Evolutionary conservation across 1,140 invertebrate species (phyloP), one percentile per base, ranked within the genome.

Genomic region (Conus ventricosus): DNA sequence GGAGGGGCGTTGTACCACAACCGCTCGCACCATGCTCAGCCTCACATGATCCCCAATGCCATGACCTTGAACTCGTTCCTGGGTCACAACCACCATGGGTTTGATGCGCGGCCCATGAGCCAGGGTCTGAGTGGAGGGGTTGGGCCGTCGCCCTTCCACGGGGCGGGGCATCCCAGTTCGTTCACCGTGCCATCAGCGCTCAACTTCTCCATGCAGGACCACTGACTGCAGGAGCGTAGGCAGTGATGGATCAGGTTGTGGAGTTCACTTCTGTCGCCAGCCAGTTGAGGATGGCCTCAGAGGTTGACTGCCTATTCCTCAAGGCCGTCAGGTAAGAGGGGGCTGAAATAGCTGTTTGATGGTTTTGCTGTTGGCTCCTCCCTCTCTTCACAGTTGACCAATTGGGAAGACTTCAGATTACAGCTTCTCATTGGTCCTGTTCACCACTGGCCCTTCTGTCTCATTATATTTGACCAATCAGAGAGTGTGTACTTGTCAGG

Each of bases 161-260:
- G 95, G 39, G 92, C 94, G 82, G 92, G 92, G 75, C 94, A 94
- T 82, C 92, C 94, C 25, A 90, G 93, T 85, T 91, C 94, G 20
- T 95, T 94, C 89, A 91, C 92, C n/a, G 93, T 95, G 89, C 95
- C 95, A 51, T 93, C 95, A 51, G 67, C 67, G 11, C 90, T 95
- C 20, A 94, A 95, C 88, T 95, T 95, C 90, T 92, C 94, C 78
- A 94, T 95, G 92, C 94, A 94, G 91, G 95, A 95, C 63, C 91
- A 84, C 75, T 87, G 75, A 78, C 15, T 39, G 39, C 39, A 39
- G 39, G 75, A 55, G 25, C 17, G n/a, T 54, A 71, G 67, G 6
- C 13, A 23, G 11, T 71, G 23, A 20, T 6, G 23, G 60, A 8
- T 85, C 57, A 67, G 23, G 39, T 10, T 63, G 57, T 27, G 53